Conservation (phyloP, 37 sponge, comb jelly and placozoan genomes). For the Eunapius fragilis region DNA sequence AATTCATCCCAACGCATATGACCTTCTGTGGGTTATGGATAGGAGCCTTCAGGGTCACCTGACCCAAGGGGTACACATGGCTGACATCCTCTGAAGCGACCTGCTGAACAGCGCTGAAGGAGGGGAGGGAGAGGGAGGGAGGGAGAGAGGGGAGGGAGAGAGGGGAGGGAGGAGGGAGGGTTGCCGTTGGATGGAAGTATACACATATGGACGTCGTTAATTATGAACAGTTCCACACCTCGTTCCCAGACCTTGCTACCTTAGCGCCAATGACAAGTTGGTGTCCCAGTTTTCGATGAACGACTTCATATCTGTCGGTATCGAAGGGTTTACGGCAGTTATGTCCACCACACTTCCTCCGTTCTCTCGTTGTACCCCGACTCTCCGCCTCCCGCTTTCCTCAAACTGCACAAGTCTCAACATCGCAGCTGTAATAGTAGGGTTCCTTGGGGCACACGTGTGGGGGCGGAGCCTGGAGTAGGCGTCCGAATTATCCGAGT, state of each 20-base stretch:
- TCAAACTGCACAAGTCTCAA: constrained; percentile 57
- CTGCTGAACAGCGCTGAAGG: neutral
- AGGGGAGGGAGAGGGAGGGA: too few relatives aligned
- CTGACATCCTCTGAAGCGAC: too few relatives aligned
- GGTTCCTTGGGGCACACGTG: neutral
- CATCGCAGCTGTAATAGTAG: constrained; percentile 34
- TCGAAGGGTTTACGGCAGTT: constrained; percentile 60
- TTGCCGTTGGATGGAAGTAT: too few relatives aligned
- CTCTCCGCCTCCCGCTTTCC: constrained; percentile 16
- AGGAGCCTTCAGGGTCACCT: constrained; percentile 66
- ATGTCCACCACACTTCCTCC: constrained; percentile 74
- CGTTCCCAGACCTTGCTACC: constrained; percentile 8
- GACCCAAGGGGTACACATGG: constrained; percentile 33
- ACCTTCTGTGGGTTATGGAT: constrained; percentile 80
- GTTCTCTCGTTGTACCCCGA: constrained; percentile 50
- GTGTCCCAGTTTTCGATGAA: constrained; percentile 66
- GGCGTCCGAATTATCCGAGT: too few relatives aligned
- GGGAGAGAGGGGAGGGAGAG: too few relatives aligned
- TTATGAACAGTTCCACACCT: too few relatives aligned
- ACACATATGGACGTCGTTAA: too few relatives aligned
- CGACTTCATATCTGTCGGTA: constrained; percentile 72
- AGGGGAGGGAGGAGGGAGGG: too few relatives aligned
- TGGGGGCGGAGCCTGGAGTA: too few relatives aligned
- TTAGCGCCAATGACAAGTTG: constrained; percentile 47
- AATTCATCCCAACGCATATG: constrained; percentile 89